A percentile compares a stretch with the other conserved stretches of the same genome.
phyloP scores from a whole-genome alignment of 2,888 invertebrate species.

The Yponomeuta cagnagella region DNA sequence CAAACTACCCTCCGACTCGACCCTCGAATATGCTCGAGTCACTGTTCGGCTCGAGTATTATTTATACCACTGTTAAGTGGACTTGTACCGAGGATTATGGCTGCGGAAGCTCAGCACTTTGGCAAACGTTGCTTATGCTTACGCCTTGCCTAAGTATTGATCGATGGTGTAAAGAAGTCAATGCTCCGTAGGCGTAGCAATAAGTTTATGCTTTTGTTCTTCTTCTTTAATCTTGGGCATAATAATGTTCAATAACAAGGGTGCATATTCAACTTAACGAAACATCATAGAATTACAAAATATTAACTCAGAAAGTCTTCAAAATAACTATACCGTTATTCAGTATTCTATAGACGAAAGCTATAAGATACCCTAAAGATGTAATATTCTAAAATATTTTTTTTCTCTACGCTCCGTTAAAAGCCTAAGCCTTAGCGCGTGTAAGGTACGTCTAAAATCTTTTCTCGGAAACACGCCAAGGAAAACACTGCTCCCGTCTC shows the following conservation, averaged over 20 bases:
- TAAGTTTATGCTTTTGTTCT: no score
- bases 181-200: not conserved
- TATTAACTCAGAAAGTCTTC: no score
- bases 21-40: constrained; percentile 71
- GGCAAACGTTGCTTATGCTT: constrained; percentile 65
- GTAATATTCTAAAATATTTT: no score
- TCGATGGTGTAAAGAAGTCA: not conserved
- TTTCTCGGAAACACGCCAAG: constrained; percentile 53
- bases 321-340: no score
- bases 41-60: constrained; percentile 67
- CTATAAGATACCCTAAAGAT: no score
- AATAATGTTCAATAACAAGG: no score
- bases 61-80: constrained; percentile 77
- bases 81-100: constrained; percentile 67
- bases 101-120: constrained; percentile 67
- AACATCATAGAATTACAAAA: no score
- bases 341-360: no score
- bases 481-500: constrained; percentile 50
- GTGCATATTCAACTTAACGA: no score
- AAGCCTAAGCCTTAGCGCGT: no score
- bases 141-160: constrained; percentile 32
- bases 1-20: constrained; percentile 70
- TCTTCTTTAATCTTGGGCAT: no score
- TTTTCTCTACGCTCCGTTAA: no score
- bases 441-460: constrained; percentile 12